phyloP scores from a whole-genome alignment of 2,797 vertebrate genomes.

The Manis javanica region DNA sequence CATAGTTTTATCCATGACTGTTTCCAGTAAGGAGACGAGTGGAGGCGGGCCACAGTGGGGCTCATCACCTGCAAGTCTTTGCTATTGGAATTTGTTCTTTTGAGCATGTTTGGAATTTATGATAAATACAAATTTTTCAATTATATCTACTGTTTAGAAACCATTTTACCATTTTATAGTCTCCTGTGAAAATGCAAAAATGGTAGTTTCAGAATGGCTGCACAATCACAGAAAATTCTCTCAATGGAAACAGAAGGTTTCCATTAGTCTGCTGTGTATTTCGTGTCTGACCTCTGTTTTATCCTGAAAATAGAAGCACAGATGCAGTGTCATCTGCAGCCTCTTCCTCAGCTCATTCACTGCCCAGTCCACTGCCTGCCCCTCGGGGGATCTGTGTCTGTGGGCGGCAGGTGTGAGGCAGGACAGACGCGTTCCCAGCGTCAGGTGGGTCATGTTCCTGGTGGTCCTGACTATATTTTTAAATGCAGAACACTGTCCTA shows the following conservation, averaged over 20 bases:
- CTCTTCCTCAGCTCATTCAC: rapidly evolving
- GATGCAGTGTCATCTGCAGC: background rate
- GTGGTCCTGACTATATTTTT: background rate
- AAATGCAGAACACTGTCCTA: background rate
- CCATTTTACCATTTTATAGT: background rate
- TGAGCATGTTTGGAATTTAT: background rate
- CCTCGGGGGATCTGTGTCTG: background rate
- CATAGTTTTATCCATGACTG: background rate
- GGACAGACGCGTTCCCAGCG: too few relatives aligned
- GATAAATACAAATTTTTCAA: background rate
- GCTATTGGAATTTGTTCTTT: background rate
- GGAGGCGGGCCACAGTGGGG: too few relatives aligned
- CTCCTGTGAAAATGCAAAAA: background rate
- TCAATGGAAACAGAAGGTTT: background rate
- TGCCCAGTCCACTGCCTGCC: rapidly evolving
- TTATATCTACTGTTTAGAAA: background rate
- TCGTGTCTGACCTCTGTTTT: background rate
- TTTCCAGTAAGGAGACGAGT: background rate
- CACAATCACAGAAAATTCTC: background rate
- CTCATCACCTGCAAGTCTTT: background rate
- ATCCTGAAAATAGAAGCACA: background rate
- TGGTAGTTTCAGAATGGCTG: background rate
- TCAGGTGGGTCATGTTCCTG: background rate
- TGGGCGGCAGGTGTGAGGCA: too few relatives aligned
- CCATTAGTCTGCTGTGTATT: background rate